A percentile compares a stretch with the other conserved stretches of the same genome.
These are phyloP conservation scores for Hemicentrotus pulcherrimus DNA, from an alignment of 35 echinoderm and acorn worm genomes.

Conservation along the genomic window DNA sequence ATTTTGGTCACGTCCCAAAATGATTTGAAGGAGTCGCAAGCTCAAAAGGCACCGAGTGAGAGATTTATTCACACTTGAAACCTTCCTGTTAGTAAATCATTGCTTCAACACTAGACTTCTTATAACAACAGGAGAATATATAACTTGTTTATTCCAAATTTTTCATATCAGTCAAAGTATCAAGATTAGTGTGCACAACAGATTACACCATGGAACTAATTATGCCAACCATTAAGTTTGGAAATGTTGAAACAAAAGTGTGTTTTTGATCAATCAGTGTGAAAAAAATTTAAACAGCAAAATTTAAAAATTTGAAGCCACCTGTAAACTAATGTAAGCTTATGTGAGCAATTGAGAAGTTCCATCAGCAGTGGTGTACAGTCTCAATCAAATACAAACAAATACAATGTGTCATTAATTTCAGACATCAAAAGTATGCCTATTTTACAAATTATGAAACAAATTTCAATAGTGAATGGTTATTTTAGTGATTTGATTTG, in stretches of 20 bases:
- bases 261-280: neutral
- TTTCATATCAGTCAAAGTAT: neutral
- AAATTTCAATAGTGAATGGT: too few relatives aligned
- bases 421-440: neutral
- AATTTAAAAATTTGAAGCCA: neutral
- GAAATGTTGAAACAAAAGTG: neutral
- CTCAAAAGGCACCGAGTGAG: neutral
- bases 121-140: neutral
- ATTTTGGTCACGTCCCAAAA: neutral
- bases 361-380: neutral
- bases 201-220: neutral
- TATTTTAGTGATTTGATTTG: neutral
- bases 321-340: neutral
- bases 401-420: neutral
- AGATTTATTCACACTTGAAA: conserved; percentile 4
- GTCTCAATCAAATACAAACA: neutral
- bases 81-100: neutral
- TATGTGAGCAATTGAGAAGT: neutral
- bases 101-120: neutral
- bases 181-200: neutral
- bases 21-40: neutral
- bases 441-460: neutral
- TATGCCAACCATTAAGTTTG: neutral
- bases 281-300: neutral
- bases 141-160: neutral